Percentiles rank a stretch among this genome's conserved stretches.
Conservation (phyloP, 2,797 vertebrate genomes). For the Phrynocephalus guinanensis region DNA sequence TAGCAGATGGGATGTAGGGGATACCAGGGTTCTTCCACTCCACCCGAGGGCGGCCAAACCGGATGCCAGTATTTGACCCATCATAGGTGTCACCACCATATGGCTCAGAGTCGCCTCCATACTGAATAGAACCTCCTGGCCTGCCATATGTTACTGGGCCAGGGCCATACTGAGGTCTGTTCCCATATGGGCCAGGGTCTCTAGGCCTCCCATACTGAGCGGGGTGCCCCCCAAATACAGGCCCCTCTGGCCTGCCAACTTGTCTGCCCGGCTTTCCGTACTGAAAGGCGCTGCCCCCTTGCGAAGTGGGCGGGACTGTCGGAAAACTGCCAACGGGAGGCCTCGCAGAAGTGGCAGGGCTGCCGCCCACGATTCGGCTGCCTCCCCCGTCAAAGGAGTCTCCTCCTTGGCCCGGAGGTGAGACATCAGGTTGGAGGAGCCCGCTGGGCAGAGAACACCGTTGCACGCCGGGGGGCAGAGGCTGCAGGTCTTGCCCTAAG, state of each 20-base stretch:
- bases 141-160: neutral
- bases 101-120: neutral
- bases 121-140: neutral
- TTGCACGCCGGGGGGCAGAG: conserved; percentile 21
- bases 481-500: conserved; percentile 16
- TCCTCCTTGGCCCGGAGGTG: neutral
- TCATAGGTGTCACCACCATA: neutral
- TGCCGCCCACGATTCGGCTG: conserved; percentile 28
- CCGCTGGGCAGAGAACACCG: conserved; percentile 21
- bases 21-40: conserved; percentile 18
- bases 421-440: conserved; percentile 29
- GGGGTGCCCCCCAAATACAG: neutral
- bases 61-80: neutral
- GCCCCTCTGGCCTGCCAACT: neutral
- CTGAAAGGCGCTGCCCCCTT: neutral
- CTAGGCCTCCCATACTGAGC: neutral
- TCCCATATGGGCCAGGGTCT: neutral
- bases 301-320: neutral
- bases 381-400: neutral
- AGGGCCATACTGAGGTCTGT: neutral
- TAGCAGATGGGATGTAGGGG: conserved; percentile 24
- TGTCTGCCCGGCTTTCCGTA: neutral
- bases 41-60: neutral
- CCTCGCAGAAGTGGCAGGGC: neutral
- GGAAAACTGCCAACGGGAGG: neutral